Evolutionary conservation across 2,113 vertebrate species (phyloP).

Genomic region (Neodon shergylaensis): DNA sequence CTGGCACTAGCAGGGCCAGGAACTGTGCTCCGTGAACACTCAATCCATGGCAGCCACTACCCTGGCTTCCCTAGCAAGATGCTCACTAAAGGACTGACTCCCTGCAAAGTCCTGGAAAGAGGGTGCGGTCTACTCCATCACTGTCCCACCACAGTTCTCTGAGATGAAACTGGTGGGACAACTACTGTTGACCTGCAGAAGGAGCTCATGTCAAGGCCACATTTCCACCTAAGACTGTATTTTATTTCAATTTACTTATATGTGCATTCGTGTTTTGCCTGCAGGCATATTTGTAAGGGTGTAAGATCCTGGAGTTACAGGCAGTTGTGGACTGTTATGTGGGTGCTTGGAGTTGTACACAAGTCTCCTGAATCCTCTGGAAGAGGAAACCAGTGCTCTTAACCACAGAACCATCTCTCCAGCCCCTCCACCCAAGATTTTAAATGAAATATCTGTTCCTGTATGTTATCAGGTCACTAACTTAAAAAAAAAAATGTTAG

Average conservation of each 20-base stretch:
- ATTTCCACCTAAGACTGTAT: neutral
- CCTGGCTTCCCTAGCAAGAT: neutral
- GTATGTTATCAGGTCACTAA: neutral
- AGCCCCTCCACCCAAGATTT: neutral
- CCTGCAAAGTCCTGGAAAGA: neutral
- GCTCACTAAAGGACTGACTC: neutral
- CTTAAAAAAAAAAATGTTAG: too few species aligned
- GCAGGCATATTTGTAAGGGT: too few species aligned
- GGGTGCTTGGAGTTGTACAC: too few species aligned
- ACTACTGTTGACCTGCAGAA: neutral
- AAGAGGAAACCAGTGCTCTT: too few species aligned
- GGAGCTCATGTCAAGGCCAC: neutral
- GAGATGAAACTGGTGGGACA: neutral
- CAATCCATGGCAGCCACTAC: neutral
- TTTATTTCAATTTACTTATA: too few species aligned
- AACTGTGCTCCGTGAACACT: neutral
- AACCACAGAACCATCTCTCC: too few species aligned
- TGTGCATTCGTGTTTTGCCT: too few species aligned
- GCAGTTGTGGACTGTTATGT: too few species aligned
- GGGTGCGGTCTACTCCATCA: neutral
- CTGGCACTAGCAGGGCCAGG: neutral
- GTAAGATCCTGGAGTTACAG: too few species aligned
- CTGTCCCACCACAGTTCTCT: neutral
- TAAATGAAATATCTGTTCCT: conserved; percentile 15
- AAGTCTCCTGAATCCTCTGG: too few species aligned